Conservation (phyloP, 2,113 vertebrate genomes). For the Pseudonaja textilis region DNA sequence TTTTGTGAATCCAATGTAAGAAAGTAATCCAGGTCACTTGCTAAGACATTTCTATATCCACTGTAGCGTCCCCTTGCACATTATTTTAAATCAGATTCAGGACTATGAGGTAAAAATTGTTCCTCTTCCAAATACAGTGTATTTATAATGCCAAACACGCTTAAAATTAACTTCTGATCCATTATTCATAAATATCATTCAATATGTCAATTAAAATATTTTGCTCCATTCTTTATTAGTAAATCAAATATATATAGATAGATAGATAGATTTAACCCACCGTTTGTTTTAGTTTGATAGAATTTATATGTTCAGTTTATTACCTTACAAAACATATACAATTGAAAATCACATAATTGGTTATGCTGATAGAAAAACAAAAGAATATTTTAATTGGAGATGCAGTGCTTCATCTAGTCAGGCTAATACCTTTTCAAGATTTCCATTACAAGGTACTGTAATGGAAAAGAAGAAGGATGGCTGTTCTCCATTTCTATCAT, state of each 20-base stretch:
- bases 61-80: background rate
- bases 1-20: background rate
- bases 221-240: no score
- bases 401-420: conserved; percentile 7
- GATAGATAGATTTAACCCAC: no score
- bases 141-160: no score
- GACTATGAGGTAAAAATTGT: no score
- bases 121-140: no score
- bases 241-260: no score
- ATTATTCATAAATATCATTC: no score
- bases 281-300: background rate
- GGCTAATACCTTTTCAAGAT: conserved; percentile 13
- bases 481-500: background rate
- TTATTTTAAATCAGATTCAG: no score
- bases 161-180: background rate
- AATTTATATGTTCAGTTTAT: background rate
- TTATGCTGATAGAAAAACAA: background rate
- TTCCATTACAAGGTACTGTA: no score
- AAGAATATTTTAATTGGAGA: conserved; percentile 12
- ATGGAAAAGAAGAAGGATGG: no score
- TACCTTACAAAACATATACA: background rate
- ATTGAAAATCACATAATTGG: background rate
- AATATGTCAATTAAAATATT: no score
- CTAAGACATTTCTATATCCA: background rate
- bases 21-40: background rate